Evolutionary conservation across 2,113 vertebrate genomes (phyloP), one percentile per base, ranked within the genome.

Genomic region (Morone chrysops): DNA sequence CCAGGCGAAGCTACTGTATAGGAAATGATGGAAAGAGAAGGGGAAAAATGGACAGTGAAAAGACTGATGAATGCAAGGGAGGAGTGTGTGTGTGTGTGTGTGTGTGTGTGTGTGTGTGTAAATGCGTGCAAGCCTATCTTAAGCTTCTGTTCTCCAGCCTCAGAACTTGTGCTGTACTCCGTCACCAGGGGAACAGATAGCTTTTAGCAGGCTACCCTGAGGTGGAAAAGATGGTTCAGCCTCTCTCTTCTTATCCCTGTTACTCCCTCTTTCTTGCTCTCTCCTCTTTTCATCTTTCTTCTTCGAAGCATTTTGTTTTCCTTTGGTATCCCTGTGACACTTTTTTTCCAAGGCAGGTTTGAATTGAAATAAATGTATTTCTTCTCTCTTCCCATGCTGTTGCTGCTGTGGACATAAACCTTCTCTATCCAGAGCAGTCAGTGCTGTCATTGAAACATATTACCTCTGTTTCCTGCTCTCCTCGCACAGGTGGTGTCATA

Each of bases 141-240:
- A 76, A 78, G 78, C 73, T 62, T 70, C 74, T 88, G 74, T 75
- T 80, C 87, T 81, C 76, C 82, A 88, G 47, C 70, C 74, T 75
- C 74, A 82, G 60, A 89, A 84, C 62, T 69, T 80, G 70, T 20
- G 48, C 85, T 75, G 61, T 78, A 67, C 83, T 90, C 78, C n/a
- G 66, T 91, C 93, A 90, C 89, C 90, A 91, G 86, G 91, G 92
- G 90, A 93, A 92, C 90, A 81, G 85, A 93, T 82, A 88, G 93
- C 92, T 94, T 94, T 94, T 92, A 92, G 92, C 92, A 84, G 79
- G 78, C 78, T 79, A 84, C 87, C 91, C 91, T 31, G 82, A 89
- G 88, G 89, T 91, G 82, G 70, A 88, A 90, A 85, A 90, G 59
- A 77, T 77, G 63, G 78, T 59, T 68, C 75, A 69, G 56, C 20